Base-by-base conservation (phyloP, 1,140 invertebrate genomes). In the Anastrepha obliqua region DNA sequence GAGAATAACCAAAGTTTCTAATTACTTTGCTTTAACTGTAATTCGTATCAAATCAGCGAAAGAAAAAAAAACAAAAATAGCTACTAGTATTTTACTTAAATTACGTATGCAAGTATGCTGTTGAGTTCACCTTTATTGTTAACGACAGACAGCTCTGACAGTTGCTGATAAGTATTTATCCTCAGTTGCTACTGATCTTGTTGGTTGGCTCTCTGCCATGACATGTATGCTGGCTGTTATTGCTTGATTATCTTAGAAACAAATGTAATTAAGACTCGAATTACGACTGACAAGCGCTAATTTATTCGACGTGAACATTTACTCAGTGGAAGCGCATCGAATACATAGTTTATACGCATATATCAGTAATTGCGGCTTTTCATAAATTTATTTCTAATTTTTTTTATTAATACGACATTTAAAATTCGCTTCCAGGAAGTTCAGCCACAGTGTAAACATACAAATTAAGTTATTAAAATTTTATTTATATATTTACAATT, bases 171-270 rank as follows among this genome's bases (percentile, higher is more conserved):
- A 39, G 15, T 42, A n/a, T 74, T 74, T 74, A 44, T 47, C 67
- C 42, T 74, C 67, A 74, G 67, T 74, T 74, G 67, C 42, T 42
- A 74, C 67, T 74, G 67, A 74, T 74, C 67, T 74, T 47, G 39
- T 74, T 47, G 17, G 39, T 74, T 74, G 67, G 67, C 67, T 74
- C 44, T 13, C 67, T 74, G 67, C 67, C 67, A 74, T 44, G 6
- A 11, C 15, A 3, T 44, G 15, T 55, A 55, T 55, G 51, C 51
- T 55, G 51, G 51, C 51, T 55, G 11, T 39, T 67, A 67, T 67
- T 65, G 29, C 20, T 65, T n/a, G 39, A 3, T 47, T 70, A 11
- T 70, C 42, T 29, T 17, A 47, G 42, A 29, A 44, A 44, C 8
- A 44, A 74, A 17, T 47, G 39, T 74, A 74, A 74, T 74, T 74